Base-by-base conservation (phyloP, 1,140 invertebrate species). In the Dreissena polymorpha region DNA sequence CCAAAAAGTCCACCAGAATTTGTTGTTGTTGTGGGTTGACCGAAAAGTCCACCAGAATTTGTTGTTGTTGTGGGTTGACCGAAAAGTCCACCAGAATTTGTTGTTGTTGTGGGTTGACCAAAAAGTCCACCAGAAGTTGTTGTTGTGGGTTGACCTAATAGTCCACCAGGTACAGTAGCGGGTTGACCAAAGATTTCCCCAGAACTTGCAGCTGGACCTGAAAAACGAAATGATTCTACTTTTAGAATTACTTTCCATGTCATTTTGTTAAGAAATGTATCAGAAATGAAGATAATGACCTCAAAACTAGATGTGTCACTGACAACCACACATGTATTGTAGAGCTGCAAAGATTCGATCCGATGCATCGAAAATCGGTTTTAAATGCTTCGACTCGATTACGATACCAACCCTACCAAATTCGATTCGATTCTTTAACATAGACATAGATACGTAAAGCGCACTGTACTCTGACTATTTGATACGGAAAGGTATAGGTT, bases 171-270 rank as follows among this genome's bases (percentile, higher is more conserved):
- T 21, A 65, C 0, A 29, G 60, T 23, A 21, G 67, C 53, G 18
- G 63, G 18, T 27, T 86, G 69, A 21, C 82, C 82, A 74, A 84
- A 86, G 0, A 73, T 16, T 25, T 68, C 67, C 18, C 23, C 25
- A 60, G 39, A 27, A 77, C 60, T 53, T 65, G 64, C 63, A 27
- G 51, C 23, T 21, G 75, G 0, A 63, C 25, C 29, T 68, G 67
- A 27, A 39, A 49, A 18, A 50, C 39, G 13, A 63, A 27, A 39
- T 39, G 2, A 60, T 12, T 57, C 53, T 50, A 49, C 27, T 65
- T 63, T 29, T 0, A 60, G 23, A 76, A 63, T 76, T 21, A 27
- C 16, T 25, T 76, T 63, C 73, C 60, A 39, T 39, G 39, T 5
- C 8, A 39, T 39, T 39, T 39, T 39, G 39, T 39, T 2, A 39